Evolutionary conservation across 2,888 invertebrate genomes (phyloP).

Genomic region (Sphaerophoria taeniata): DNA sequence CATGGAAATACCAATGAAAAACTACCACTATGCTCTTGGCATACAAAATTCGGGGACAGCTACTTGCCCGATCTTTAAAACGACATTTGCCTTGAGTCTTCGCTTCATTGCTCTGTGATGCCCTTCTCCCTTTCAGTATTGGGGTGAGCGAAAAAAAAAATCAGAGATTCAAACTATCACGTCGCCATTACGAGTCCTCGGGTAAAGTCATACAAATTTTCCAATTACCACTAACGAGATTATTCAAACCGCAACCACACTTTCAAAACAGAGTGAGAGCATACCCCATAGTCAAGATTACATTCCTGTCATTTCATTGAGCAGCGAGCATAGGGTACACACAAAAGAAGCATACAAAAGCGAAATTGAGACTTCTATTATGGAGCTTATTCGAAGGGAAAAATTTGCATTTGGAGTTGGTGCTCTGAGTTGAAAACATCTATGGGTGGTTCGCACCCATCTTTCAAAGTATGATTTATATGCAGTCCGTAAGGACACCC

Average conservation of each 20-base stretch:
- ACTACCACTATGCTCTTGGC: conserved; percentile 10
- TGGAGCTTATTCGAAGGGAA: neutral
- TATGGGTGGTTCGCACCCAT: neutral
- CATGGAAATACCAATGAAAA: conserved; percentile 35
- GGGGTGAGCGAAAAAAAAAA: neutral
- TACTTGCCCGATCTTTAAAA: neutral
- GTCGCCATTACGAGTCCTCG: conserved; percentile 30
- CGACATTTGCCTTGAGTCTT: neutral
- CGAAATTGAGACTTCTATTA: conserved; percentile 12
- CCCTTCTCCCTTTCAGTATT: neutral
- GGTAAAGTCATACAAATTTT: conserved; percentile 59
- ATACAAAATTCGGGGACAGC: conserved; percentile 4
- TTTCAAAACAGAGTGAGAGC: no score
- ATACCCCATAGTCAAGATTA: neutral
- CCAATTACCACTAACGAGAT: conserved; percentile 65
- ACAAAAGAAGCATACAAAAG: neutral
- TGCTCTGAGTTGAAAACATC: neutral
- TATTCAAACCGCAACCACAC: conserved; percentile 16
- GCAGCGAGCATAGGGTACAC: neutral
- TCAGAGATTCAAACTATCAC: conserved; percentile 51
- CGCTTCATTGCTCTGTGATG: neutral
- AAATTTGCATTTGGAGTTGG: neutral
- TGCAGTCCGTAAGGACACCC: neutral
- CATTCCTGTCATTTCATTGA: neutral
- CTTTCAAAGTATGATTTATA: conserved; percentile 27